Evolutionary conservation across 2,113 vertebrate genomes (phyloP), one percentile per base, ranked within the genome.

Genomic region (Vulpes ferrilata): DNA sequence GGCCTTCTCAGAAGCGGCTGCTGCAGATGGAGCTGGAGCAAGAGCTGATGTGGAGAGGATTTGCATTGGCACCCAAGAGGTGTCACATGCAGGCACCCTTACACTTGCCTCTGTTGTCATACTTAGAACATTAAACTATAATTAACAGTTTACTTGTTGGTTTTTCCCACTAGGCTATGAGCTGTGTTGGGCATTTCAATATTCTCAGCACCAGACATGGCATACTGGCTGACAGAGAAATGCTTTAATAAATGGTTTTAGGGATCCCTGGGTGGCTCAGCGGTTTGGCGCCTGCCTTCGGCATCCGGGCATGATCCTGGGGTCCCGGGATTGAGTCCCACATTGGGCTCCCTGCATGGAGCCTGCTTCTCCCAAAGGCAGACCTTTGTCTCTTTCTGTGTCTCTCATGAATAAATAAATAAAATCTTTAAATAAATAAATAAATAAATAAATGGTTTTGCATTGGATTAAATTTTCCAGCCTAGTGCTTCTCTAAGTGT

Each of bases 181-280:
- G 25, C 32, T 78, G 35, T 71, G 17, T 73, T 80, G 85, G 38
- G 11, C 74, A 81, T 87, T 76, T 95, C 48, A 87, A 2, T 79
- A 13, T 83, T 80, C 67, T 74, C 38, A 67, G 73, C 22, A 67
- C n/a, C 9, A 73, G 43, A 19, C 32, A 10, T 7, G 32, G 7
- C 48, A 67, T 48, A 23, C 19, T 27, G n/a, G 23, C 30, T 69
- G 38, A 32, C 15, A 84, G 93, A 94, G 83, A 67, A 64, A 60
- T 48, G 38, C 51, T 74, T 93, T 95, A 84, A 48, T 74, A 84
- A 83, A 10, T 25, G 32, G 17, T 13, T 96, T 86, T 96, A 43
- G 43, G 43, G 43, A 43, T 43, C 43, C 43, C 43, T 43, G 43
- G 43, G 43, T 43, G 43, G 43, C 43, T 43, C 6, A 43, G 43